Evolutionary conservation across 2,797 vertebrate genomes (phyloP).

Genomic region (Hyperoplus immaculatus): DNA sequence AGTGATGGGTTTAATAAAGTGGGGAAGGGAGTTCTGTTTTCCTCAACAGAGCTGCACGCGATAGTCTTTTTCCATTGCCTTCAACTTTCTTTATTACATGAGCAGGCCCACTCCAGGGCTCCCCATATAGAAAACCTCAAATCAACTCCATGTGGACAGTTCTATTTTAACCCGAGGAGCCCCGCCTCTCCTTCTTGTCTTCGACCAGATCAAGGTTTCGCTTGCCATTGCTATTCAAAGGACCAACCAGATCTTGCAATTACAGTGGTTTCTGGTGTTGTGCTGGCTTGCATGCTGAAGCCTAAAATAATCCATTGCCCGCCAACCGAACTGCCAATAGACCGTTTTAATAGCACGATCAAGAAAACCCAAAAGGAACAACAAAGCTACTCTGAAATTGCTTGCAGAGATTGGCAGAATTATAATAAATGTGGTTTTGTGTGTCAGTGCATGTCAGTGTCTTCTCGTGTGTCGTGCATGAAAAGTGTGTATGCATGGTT

Average conservation of each 20-base stretch:
- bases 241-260: conserved; percentile 80
- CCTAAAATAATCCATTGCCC: conserved; percentile 80
- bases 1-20: conserved; percentile 71
- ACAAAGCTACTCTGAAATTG: conserved; percentile 74
- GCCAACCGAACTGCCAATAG: conserved; percentile 74
- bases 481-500: conserved; percentile 14
- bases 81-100: conserved; percentile 66
- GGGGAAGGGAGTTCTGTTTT: conserved; percentile 55
- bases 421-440: conserved; percentile 65
- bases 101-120: conserved; percentile 67
- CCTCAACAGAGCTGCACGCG: conserved; percentile 71
- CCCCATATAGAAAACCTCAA: conserved; percentile 83
- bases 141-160: conserved; percentile 84
- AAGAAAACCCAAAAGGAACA: conserved; percentile 78
- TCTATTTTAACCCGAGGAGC: conserved; percentile 78
- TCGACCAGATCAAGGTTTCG: conserved; percentile 80
- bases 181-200: conserved; percentile 71
- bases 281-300: conserved; percentile 61
- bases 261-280: conserved; percentile 83
- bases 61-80: conserved; percentile 70
- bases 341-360: conserved; percentile 76
- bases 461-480: conserved; percentile 26
- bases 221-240: conserved; percentile 74
- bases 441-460: conserved; percentile 29
- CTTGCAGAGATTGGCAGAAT: conserved; percentile 75